phyloP scores from a whole-genome alignment of 1,140 invertebrate genomes.

The Steinernema feltiae region DNA sequence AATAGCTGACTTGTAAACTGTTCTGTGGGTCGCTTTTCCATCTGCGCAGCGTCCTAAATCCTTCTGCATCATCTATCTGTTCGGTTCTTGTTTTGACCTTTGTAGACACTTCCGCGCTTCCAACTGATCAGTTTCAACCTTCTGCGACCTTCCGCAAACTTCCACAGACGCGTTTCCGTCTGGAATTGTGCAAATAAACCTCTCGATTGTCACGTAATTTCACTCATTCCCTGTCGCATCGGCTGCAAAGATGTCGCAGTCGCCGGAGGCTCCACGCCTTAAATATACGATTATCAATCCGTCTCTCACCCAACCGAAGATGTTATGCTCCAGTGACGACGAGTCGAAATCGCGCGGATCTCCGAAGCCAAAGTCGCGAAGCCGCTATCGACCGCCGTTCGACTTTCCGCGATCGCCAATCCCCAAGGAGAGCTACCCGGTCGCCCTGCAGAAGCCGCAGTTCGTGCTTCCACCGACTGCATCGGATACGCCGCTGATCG shows the following conservation, averaged over 20 bases:
- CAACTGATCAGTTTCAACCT: no score
- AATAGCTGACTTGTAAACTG: no score
- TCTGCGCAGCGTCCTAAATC: no score
- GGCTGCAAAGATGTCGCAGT: not conserved
- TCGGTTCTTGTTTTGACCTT: no score
- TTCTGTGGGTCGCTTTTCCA: no score
- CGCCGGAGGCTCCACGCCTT: not conserved
- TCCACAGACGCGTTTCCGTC: not conserved
- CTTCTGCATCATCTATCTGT: no score
- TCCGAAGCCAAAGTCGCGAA: not conserved
- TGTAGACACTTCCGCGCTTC: no score
- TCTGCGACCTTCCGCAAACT: no score
- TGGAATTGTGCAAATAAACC: not conserved
- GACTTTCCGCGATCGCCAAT: not conserved
- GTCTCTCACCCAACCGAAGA: not conserved
- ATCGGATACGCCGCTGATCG: not conserved
- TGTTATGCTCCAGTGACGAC: not conserved
- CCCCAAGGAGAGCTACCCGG: slow-evolving; percentile 6
- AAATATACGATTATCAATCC: not conserved
- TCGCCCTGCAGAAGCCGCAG: not conserved
- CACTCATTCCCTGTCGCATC: not conserved
- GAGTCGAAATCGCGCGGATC: not conserved
- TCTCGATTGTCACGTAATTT: not conserved
- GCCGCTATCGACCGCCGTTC: not conserved
- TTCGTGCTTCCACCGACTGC: not conserved